Evolutionary conservation across 2,113 vertebrate genomes (phyloP), one percentile per base, ranked within the genome.

Genomic region (Erinaceus europaeus): DNA sequence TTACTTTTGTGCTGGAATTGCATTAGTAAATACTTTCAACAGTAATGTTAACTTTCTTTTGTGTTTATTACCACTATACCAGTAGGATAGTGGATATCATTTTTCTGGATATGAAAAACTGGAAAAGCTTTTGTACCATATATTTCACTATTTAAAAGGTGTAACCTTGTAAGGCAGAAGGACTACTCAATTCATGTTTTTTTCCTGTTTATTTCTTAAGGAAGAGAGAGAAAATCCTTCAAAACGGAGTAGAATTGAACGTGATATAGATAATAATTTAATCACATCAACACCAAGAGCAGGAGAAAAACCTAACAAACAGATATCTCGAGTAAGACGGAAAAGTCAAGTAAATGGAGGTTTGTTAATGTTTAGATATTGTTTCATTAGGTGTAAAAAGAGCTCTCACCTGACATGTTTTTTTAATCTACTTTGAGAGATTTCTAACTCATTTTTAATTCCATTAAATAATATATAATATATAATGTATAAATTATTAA

Each of bases 311-410:
- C 97, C 98, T 55, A 96, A 97, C 72, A 98, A 97, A 90, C 97
- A 97, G 91, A 95, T 98, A 84, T 96, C 98, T 71, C 97, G 98
- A 87, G 98, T 98, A 64, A 97, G 98, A 79, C 96, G 98, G 97
- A 98, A 98, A 98, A 98, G 97, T 95, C 98, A 98, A 32, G 91
- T 98, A 79, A 99, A 99, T 94, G 98, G 98, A 97, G 98, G 99
- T 99, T 76, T 96, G 98, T 98, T 42, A 61, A 59, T 38, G 6
- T 64, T 61, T 21, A 0, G 38, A 4, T n/a, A 18, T 5, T 76
- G 62, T 84, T 93, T 80, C 87, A 64, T 65, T 93, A 85, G 71
- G 42, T 88, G 4, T 82, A 65, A 86, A 48, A 29, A 84, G 14
- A 95, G 42, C 52, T 84, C 21, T 76, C 7, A 69, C 38, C 48